Evolutionary conservation across 2,888 invertebrate species (phyloP), one percentile per base, ranked within the genome.

Genomic region (Cephus pygmeus): DNA sequence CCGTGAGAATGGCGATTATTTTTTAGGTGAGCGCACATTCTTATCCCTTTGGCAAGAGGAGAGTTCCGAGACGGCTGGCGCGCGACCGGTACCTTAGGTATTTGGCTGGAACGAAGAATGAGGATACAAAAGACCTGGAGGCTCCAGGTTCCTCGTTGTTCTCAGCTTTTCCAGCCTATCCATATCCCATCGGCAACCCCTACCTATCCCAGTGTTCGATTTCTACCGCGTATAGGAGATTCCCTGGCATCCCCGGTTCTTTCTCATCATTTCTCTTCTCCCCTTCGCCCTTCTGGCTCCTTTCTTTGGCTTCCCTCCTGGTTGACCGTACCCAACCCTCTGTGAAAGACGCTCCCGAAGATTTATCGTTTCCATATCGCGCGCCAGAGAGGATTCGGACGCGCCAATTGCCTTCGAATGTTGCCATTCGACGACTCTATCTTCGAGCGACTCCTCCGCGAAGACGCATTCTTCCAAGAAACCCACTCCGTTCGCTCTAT

Each of bases 311-410:
- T 12, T 69, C 69, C 31, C 30, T 30, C 11, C 12, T 30, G 31
- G 69, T 30, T 33, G 69, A 69, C 33, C 69, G 30, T 33, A 33
- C 33, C 69, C 30, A 12, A 40, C 40, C 40, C 15, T 40, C 40
- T 15, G 40, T 15, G 40, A 40, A 40, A 33, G 69, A 69, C 30
- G 30, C 31, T 69, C 69, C 30, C 68, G 75, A 79, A 77, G 80
- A 81, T 80, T 81, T 81, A 81, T 81, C 79, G 79, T 77, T 79
- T 76, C 77, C 80, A 80, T 80, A 80, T 81, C 81, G 77, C 77
- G 73, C 75, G 31, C 35, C 33, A 69, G 40, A 75, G 71, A 69
- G 36, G 76, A 69, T 33, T 69, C 30, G 69, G 33, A 69, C 69
- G 69, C 69, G 69, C 33, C 69, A 33, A 69, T 69, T 69, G 69